Percentiles rank a stretch among this genome's conserved stretches.
Conservation (phyloP, 2,113 vertebrate species). For the Balaeniceps rex region DNA sequence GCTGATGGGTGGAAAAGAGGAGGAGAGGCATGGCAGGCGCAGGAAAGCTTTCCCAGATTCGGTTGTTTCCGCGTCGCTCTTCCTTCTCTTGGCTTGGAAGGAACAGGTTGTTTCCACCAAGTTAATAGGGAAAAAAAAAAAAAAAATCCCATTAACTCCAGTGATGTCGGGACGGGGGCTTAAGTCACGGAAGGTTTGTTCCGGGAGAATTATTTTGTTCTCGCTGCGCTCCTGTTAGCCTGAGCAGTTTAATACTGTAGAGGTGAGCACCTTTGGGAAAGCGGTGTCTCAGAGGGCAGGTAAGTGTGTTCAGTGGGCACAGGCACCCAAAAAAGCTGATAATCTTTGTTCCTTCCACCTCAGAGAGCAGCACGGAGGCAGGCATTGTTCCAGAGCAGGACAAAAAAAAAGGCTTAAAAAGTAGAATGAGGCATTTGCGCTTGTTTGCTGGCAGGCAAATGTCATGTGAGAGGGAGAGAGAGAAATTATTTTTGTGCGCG, state of each 20-base stretch:
- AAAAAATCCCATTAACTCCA: background rate
- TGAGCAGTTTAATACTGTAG: background rate
- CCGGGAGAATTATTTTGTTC: background rate
- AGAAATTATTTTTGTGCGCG: background rate
- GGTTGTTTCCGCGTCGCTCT: accelerated
- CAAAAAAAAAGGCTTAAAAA: background rate
- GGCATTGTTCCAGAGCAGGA: background rate
- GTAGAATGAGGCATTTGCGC: background rate
- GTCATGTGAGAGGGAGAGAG: background rate
- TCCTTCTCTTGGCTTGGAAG: background rate
- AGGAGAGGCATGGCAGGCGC: background rate
- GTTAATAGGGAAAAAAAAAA: background rate
- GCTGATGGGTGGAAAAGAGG: background rate
- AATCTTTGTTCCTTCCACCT: background rate
- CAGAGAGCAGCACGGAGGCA: background rate
- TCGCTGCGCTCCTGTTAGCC: accelerated
- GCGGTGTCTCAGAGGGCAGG: background rate
- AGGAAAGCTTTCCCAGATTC: background rate
- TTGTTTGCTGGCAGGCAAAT: background rate
- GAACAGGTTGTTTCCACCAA: background rate
- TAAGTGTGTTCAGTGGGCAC: background rate
- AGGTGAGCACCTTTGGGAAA: background rate
- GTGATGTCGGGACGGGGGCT: background rate
- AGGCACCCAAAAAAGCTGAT: background rate
- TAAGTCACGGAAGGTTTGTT: background rate